Base-by-base conservation (phyloP, 92 coral and sea anemone genomes). In the Zoanthus sociatus region DNA sequence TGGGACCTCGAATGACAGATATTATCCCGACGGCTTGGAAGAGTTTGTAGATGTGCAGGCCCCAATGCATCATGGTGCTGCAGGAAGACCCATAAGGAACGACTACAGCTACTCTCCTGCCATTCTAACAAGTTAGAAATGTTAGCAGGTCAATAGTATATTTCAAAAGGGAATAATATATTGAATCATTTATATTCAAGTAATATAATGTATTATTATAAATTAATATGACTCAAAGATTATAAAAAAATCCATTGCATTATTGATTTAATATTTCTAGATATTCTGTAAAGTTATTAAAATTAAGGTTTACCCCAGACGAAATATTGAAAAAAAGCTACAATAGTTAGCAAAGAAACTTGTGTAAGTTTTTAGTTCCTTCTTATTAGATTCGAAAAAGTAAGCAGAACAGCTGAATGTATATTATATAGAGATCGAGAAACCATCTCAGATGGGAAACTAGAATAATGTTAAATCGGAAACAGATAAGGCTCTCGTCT, bases 21-120 rank as follows among this genome's bases (percentile, higher is more conserved):
- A 91, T 78, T 95, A 95, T 83, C 98, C 98, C 33, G 98, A 95
- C 82, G 98, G 94, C 45, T 90, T 95, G 78, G 98, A 95, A 64
- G 98, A 95, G 68, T 95, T 95, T 81, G 98, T 95, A 4, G 98
- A 95, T 77, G 94, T 95, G 90, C 98, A 95, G 88, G 96, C 96
- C 64, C 94, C 98, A 78, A 91, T 95, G 94, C 98, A 95, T 77
- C 98, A 95, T 85, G 98, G 98, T 53, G 55, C 92, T 32, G 91
- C 96, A 31, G 87, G 90, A 16, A 87, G 98, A 32, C 94, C 94
- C 1, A 90, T 93, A 77, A 87, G 98, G 32, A 92, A 92, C 11
- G 96, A 95, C 9, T 93, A 93, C 63, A 76, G 87, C 6, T 95
- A 93, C 78, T 73, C 96, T 0, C 91, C 98, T 7, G 98, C 98